Conservation (phyloP, 2,113 vertebrate species). For the Bufo bufo region DNA sequence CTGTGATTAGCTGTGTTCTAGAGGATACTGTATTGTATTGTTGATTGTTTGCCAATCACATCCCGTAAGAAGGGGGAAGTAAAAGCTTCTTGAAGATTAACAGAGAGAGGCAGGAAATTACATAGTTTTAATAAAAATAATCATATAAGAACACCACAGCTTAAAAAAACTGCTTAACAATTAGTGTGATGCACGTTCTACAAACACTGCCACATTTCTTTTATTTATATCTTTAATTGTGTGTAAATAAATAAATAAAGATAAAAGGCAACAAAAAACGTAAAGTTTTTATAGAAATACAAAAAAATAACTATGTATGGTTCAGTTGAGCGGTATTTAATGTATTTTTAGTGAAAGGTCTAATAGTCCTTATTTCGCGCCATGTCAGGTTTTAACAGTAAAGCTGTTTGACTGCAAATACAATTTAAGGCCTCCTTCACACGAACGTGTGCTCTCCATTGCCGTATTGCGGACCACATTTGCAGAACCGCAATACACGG, state of each 20-base stretch:
- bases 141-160: not conserved
- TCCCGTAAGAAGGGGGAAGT: conserved; percentile 9
- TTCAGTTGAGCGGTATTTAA: not conserved
- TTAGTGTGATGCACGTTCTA: no score
- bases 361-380: not conserved
- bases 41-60: conserved; percentile 47
- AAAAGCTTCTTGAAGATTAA: conserved; percentile 18
- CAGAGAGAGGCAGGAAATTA: conserved; percentile 5
- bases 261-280: no score
- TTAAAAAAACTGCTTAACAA: not conserved
- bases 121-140: not conserved
- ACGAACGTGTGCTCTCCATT: no score
- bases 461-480: no score
- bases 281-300: no score
- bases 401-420: not conserved
- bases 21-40: conserved; percentile 8
- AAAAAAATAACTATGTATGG: no score
- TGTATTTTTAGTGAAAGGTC: not conserved
- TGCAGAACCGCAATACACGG: no score
- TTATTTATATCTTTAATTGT: not conserved
- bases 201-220: not conserved
- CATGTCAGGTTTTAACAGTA: not conserved
- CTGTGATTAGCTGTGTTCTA: conserved; percentile 30
- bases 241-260: not conserved
- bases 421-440: not conserved